Percentiles rank a stretch among this genome's conserved stretches.
phyloP scores from a whole-genome alignment of 2,113 vertebrate genomes.

The Illadopsis cleaveri region DNA sequence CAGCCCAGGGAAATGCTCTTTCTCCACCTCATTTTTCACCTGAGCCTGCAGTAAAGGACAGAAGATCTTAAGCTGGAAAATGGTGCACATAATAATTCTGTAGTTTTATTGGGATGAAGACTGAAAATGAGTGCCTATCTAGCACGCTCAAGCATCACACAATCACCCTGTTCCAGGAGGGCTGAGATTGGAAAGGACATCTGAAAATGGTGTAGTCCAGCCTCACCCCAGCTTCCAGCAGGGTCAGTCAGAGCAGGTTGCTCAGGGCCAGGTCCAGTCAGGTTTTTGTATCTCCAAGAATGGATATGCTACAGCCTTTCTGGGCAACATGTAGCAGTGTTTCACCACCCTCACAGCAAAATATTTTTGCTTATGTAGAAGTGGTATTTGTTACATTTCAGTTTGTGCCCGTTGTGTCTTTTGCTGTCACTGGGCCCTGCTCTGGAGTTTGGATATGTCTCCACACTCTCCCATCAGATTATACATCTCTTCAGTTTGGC shows the following conservation, averaged over 20 bases:
- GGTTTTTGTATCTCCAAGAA: background rate
- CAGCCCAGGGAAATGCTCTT: background rate
- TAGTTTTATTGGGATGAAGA: background rate
- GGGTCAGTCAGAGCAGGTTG: background rate
- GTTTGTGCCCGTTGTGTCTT: background rate
- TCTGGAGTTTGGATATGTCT: background rate
- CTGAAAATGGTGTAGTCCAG: background rate
- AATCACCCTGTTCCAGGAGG: rapidly evolving
- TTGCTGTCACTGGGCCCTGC: background rate
- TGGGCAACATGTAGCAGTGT: background rate
- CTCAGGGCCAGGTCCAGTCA: background rate
- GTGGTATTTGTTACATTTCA: background rate
- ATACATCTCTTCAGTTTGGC: background rate
- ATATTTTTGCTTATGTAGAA: background rate
- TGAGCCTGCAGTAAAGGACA: background rate
- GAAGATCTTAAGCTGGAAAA: background rate
- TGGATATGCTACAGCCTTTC: background rate
- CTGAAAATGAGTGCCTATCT: background rate
- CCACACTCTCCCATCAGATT: background rate
- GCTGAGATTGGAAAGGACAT: background rate
- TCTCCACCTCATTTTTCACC: background rate
- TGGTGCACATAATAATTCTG: background rate
- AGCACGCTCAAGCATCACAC: background rate
- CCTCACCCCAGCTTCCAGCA: background rate
- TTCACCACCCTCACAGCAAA: background rate